Conservation (phyloP, 2,888 invertebrate species). For the Agonopterix arenella region DNA sequence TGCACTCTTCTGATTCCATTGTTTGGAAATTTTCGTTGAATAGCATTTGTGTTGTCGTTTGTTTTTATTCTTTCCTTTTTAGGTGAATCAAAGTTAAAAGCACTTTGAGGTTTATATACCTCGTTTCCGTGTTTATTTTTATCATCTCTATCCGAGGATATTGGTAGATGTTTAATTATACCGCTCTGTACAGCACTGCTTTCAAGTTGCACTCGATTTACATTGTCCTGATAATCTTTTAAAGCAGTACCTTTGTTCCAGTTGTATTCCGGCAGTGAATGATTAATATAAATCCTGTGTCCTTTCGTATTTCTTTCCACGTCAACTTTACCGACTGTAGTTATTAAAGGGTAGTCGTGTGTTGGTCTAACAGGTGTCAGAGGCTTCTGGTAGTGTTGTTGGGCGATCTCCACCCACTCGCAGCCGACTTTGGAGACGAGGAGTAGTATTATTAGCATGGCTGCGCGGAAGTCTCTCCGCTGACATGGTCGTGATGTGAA, state of each 20-base stretch:
- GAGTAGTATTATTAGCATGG: conserved; percentile 33
- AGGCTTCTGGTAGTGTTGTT: conserved; percentile 48
- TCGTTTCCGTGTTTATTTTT: too few species aligned
- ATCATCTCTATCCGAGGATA: too few species aligned
- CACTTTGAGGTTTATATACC: too few species aligned
- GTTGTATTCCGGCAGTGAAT: conserved; percentile 26
- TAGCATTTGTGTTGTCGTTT: conserved; percentile 14
- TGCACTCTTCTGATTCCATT: conserved; percentile 34
- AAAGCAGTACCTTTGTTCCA: conserved; percentile 7
- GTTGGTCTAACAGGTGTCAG: conserved; percentile 9
- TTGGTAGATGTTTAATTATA: background rate
- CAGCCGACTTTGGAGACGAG: conserved; percentile 25
- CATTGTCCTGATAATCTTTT: background rate
- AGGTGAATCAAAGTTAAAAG: too few species aligned
- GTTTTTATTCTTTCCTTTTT: too few species aligned
- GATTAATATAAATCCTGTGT: conserved; percentile 32
- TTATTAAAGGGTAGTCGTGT: conserved; percentile 9
- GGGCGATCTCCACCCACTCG: conserved; percentile 68
- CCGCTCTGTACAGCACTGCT: background rate
- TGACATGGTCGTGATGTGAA: conserved; percentile 27
- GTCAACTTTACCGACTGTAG: conserved; percentile 6
- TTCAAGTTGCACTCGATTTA: background rate
- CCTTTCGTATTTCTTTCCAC: conserved; percentile 16
- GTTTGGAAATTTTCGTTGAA: conserved; percentile 33
- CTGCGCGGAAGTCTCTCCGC: conserved; percentile 9